A percentile compares a stretch with the other conserved stretches of the same genome.
phyloP scores from a whole-genome alignment of 2,113 vertebrate species.

The Coptodon rendalli region DNA sequence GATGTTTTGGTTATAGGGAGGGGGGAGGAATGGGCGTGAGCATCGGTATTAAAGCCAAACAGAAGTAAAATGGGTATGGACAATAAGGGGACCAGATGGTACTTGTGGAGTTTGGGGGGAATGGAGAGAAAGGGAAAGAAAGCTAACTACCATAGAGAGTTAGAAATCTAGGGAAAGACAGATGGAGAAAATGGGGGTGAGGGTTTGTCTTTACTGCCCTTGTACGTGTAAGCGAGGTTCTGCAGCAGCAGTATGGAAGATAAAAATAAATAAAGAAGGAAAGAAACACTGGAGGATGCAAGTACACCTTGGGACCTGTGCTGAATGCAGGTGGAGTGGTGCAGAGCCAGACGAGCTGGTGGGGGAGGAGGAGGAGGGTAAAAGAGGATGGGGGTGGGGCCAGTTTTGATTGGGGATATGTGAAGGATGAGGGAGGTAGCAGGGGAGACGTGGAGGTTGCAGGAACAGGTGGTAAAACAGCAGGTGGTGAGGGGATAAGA shows the following conservation, averaged over 20 bases:
- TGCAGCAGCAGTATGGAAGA: neutral
- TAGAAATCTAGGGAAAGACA: slow-evolving; percentile 5
- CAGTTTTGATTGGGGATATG: neutral
- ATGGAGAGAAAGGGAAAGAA: neutral
- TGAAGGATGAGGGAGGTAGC: slow-evolving; percentile 13
- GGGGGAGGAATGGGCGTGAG: neutral
- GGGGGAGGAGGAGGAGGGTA: neutral
- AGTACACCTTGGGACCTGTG: slow-evolving; percentile 42
- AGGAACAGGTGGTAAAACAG: slow-evolving; percentile 63
- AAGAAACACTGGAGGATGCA: slow-evolving; percentile 4
- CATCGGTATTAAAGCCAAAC: slow-evolving; percentile 24
- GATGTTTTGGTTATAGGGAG: neutral
- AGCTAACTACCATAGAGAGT: slow-evolving; percentile 19
- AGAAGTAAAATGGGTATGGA: slow-evolving; percentile 12
- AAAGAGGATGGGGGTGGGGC: neutral
- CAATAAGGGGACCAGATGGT: slow-evolving; percentile 30
- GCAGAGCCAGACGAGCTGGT: slow-evolving; percentile 26
- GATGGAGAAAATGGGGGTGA: slow-evolving; percentile 6
- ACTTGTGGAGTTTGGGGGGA: neutral
- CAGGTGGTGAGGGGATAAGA: slow-evolving; percentile 34
- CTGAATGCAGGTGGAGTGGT: slow-evolving; percentile 38
- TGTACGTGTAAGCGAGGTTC: slow-evolving; percentile 13
- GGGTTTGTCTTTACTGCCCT: slow-evolving; percentile 22
- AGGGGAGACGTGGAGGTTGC: slow-evolving; percentile 22
- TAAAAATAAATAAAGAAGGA: neutral